Conservation (phyloP, 92 coral and sea anemone genomes). For the Montipora capitata region DNA sequence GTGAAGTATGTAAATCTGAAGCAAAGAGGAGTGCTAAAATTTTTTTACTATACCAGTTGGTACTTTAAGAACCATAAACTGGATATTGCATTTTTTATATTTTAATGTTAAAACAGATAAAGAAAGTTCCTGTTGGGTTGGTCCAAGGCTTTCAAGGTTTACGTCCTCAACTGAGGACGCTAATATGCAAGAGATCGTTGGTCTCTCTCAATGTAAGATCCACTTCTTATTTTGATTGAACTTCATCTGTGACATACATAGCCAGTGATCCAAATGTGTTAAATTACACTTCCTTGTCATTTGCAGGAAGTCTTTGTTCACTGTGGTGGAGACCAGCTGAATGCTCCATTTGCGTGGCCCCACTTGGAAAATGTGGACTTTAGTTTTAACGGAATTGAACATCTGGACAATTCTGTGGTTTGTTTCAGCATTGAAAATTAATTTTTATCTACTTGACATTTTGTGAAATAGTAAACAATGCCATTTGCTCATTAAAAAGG, state of each 20-base stretch:
- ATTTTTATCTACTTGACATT: too few relatives aligned
- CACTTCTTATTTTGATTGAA: background rate
- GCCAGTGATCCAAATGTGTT: too few relatives aligned
- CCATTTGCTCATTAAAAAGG: too few relatives aligned
- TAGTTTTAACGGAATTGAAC: conserved; percentile 91
- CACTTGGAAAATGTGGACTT: conserved; percentile 82
- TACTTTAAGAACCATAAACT: background rate
- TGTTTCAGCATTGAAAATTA: background rate
- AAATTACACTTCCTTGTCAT: background rate
- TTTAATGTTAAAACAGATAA: conserved; percentile 65
- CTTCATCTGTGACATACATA: background rate
- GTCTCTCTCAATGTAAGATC: conserved; percentile 91
- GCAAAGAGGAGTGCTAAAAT: too few relatives aligned
- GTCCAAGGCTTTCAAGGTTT: conserved; percentile 92
- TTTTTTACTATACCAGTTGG: too few relatives aligned
- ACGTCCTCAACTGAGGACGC: conserved; percentile 82
- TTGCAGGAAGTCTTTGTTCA: conserved; percentile 88
- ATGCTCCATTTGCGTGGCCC: conserved; percentile 90
- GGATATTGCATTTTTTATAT: background rate
- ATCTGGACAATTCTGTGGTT: conserved; percentile 91
- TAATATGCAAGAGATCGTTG: conserved; percentile 75
- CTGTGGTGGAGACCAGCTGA: conserved; percentile 92
- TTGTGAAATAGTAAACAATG: too few relatives aligned
- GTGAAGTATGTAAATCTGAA: too few relatives aligned
- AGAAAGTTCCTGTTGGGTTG: conserved; percentile 93